Conservation (phyloP, 2,888 invertebrate species). For the Salticus scenicus region DNA sequence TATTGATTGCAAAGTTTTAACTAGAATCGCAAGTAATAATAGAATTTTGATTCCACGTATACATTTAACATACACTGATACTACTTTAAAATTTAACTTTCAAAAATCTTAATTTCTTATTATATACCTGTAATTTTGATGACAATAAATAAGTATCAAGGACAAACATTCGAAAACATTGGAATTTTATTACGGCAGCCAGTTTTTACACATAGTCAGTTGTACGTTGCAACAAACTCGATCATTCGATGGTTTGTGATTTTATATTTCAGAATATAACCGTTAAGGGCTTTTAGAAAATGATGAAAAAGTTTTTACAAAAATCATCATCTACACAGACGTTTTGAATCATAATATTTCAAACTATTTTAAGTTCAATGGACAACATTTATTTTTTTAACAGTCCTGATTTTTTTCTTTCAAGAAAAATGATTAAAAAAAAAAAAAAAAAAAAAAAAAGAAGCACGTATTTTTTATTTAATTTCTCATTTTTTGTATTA, state of each 20-base stretch:
- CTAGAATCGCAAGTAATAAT: neutral
- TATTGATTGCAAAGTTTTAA: neutral
- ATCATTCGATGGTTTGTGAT: neutral
- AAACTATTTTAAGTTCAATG: neutral
- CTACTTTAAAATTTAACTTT: neutral
- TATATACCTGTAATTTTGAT: neutral
- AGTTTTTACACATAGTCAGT: constrained; percentile 3
- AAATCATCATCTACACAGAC: neutral
- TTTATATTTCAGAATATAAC: neutral
- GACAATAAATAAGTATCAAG: neutral
- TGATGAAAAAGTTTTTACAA: neutral
- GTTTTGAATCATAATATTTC: neutral
- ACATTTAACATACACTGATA: neutral
- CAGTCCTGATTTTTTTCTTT: neutral
- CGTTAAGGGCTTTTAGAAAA: neutral
- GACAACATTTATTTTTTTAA: neutral
- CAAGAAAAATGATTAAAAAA: neutral
- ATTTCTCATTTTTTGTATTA: neutral
- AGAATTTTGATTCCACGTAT: constrained; percentile 4
- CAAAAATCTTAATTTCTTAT: neutral
- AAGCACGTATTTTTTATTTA: neutral
- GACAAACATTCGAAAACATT: constrained; percentile 6
- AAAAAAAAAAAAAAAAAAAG: neutral
- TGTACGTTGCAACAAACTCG: neutral
- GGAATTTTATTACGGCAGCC: neutral